These are phyloP conservation scores for Sycophaga agraensis DNA, from an alignment of 1,140 invertebrate genomes.

Conservation along the genomic window DNA sequence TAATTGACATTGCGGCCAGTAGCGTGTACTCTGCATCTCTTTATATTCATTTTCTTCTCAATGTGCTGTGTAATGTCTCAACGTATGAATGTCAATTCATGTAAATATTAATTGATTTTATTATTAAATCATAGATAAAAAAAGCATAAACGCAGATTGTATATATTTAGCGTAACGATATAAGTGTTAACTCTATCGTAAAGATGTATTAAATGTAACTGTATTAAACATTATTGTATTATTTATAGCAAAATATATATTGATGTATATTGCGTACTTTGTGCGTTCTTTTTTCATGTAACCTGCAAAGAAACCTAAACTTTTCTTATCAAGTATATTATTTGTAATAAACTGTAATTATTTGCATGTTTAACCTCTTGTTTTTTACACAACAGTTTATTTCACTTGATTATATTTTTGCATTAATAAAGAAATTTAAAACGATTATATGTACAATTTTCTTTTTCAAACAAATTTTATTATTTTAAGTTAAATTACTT, in stretches of 20 bases:
- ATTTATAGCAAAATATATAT: conserved; percentile 56
- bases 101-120: conserved; percentile 57
- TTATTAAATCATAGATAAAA: conserved; percentile 36
- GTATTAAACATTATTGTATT: conserved; percentile 55
- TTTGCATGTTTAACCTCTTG: no score
- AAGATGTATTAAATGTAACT: conserved; percentile 54
- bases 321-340: no score
- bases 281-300: conserved; percentile 43
- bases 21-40: conserved; percentile 44
- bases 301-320: not conserved
- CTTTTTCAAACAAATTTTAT: no score
- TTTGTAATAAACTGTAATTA: no score
- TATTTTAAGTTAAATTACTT: no score
- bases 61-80: conserved; percentile 49
- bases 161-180: conserved; percentile 48
- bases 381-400: no score
- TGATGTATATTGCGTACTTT: conserved; percentile 52
- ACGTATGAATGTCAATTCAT: conserved; percentile 51
- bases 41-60: conserved; percentile 36
- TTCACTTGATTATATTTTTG: no score
- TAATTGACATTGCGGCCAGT: conserved; percentile 54
- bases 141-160: conserved; percentile 37
- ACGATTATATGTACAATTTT: no score
- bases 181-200: conserved; percentile 45
- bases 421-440: no score